Evolutionary conservation across 2,797 vertebrate genomes (phyloP), one percentile per base, ranked within the genome.

Genomic region (Rhadinocentrus ornatus): DNA sequence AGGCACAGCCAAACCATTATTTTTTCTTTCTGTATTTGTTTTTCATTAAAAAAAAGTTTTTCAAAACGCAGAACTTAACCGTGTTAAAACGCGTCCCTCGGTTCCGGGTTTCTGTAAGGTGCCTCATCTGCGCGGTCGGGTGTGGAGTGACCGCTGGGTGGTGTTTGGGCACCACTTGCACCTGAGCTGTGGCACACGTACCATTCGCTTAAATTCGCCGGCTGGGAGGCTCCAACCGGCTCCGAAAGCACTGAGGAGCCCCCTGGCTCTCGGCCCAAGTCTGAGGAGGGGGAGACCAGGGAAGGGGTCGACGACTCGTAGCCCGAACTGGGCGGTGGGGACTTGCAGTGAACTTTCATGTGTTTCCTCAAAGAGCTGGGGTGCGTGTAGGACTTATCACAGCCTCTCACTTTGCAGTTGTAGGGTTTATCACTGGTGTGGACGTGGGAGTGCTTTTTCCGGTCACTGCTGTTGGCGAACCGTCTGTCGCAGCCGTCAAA

Each of bases 381-480:
- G 92, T 99, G 97, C 35, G 97, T 99, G 95, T 99, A 99, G 73
- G 97, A 99, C 92, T 99, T 99, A 93, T 98, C 97, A 87, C 97
- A 99, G 91, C 97, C 97, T 92, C 97, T 93, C 91, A 99, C 96
- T 95, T 99, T 99, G 93, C 97, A 99, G 93, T 96, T 97, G 93
- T 99, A 99, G n/a, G 97, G 97, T 87, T 99, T 99, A 93, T 99
- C 97, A 89, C 96, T 97, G 80, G 97, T 99, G 94, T 99, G 97
- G 85, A 99, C 97, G 89, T 99, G 97, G 12, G 97, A 98, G 87
- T 99, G 97, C 90, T 99, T 99, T 91, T 99, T 99, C 89, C 97
- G 93, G 96, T 99, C 97, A 82, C 97, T 99, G 95, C 97, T 99
- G 95, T 99, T 99, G 92, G 97, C 97, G 89, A 99, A 99, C 84